These are phyloP conservation scores for Grammomys dolichurus DNA, from an alignment of 2,113 vertebrate genomes.

Conservation along the genomic window DNA sequence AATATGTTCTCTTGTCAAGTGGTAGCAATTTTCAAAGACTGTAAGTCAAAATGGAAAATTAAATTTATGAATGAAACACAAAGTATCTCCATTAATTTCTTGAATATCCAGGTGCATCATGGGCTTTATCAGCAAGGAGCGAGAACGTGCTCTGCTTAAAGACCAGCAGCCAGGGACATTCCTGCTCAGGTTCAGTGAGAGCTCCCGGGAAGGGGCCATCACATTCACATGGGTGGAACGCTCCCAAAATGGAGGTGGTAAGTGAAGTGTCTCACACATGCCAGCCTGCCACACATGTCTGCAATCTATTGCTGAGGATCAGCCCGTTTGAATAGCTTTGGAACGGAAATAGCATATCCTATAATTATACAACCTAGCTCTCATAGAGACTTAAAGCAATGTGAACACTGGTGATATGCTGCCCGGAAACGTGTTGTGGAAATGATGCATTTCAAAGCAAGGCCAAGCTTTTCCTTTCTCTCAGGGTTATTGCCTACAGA, in stretches of 20 bases:
- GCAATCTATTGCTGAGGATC: not conserved
- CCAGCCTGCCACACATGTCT: fast-evolving
- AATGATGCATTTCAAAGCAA: constrained; percentile 9
- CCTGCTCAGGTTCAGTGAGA: constrained; percentile 97
- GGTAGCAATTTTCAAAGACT: not conserved
- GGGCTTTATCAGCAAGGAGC: constrained; percentile 98
- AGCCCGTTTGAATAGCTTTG: not conserved
- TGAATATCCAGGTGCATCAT: constrained; percentile 91
- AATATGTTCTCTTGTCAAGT: not conserved
- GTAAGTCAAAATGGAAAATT: not conserved
- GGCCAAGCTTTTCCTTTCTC: not conserved
- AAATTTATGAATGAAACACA: not conserved
- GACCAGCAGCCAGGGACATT: constrained; percentile 94
- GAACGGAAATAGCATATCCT: not conserved
- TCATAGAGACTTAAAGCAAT: not conserved
- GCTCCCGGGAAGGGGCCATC: constrained; percentile 96
- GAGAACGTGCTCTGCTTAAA: constrained; percentile 91
- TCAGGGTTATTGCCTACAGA: not conserved
- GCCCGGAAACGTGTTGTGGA: not conserved
- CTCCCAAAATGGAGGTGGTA: constrained; percentile 88
- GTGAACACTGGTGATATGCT: fast-evolving
- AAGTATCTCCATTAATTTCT: not conserved
- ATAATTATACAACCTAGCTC: not conserved
- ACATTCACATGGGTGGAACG: constrained; percentile 99
- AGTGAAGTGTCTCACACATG: not conserved